phyloP scores from a whole-genome alignment of 1,140 invertebrate species.

The Aphaenogaster ashmeadi region DNA sequence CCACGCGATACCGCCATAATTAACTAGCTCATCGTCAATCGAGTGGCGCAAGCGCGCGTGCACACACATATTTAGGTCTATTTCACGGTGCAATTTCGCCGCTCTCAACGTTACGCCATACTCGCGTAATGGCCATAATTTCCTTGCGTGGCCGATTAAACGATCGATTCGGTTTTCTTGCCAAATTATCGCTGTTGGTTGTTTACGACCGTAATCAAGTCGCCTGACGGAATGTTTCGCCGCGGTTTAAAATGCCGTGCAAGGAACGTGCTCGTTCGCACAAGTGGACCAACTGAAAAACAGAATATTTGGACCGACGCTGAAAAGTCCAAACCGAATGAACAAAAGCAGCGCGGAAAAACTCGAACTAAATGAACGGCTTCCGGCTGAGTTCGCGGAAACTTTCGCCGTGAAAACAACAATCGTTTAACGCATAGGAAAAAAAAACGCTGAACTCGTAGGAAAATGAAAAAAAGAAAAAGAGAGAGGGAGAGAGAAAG shows the following conservation, averaged over 20 bases:
- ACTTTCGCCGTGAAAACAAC: constrained; percentile 61
- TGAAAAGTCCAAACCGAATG: constrained; percentile 55
- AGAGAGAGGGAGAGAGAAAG: constrained; percentile 5
- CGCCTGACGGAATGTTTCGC: background rate
- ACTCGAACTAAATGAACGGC: constrained; percentile 54
- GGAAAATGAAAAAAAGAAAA: constrained; percentile 26
- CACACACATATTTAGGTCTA: constrained; percentile 52
- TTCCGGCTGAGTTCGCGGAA: constrained; percentile 55
- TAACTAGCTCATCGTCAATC: constrained; percentile 81
- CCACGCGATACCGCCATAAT: constrained; percentile 81
- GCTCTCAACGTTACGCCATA: constrained; percentile 32
- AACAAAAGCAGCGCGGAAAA: constrained; percentile 56
- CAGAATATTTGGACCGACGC: constrained; percentile 41
- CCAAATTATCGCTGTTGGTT: constrained; percentile 29
- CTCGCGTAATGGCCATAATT: constrained; percentile 39
- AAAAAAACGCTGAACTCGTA: constrained; percentile 68
- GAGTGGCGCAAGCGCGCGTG: constrained; percentile 61
- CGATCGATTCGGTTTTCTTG: constrained; percentile 47
- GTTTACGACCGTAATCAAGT: constrained; percentile 31
- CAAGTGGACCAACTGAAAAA: constrained; percentile 21
- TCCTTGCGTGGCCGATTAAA: constrained; percentile 45
- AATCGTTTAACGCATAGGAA: constrained; percentile 55
- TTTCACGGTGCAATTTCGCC: constrained; percentile 65
- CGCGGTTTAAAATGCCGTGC: constrained; percentile 4
- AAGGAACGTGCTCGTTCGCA: constrained; percentile 27